These are phyloP conservation scores for Tyto alba DNA, from an alignment of 2,113 vertebrate genomes.

Conservation along the genomic window DNA sequence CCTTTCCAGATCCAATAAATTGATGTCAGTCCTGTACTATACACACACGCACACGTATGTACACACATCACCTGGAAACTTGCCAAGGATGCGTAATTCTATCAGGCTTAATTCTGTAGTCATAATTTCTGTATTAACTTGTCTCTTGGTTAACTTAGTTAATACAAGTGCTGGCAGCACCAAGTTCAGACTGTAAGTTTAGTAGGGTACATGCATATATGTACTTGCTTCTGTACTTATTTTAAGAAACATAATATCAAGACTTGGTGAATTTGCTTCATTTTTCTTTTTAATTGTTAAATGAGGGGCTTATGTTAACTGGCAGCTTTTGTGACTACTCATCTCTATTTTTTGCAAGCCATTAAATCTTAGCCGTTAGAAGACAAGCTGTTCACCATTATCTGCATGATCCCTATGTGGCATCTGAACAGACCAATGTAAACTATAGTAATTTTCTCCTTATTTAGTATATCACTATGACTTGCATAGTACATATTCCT, in stretches of 20 bases:
- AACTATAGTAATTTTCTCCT: neutral
- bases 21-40: neutral
- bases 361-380: neutral
- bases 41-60: fast-evolving
- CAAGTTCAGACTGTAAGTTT: neutral
- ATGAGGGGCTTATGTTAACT: neutral
- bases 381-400: neutral
- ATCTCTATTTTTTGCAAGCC: neutral
- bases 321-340: neutral
- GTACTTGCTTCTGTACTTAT: neutral
- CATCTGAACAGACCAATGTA: neutral
- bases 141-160: neutral
- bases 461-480: neutral
- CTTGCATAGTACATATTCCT: neutral
- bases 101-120: neutral
- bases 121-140: neutral
- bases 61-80: neutral
- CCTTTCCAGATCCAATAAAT: neutral
- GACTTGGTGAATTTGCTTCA: neutral
- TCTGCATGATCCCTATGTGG: neutral
- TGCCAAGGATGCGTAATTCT: neutral
- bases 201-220: neutral
- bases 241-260: neutral
- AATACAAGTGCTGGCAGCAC: neutral
- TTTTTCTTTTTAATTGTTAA: neutral